phyloP scores from a whole-genome alignment of 2,888 invertebrate species.

The Keiferia lycopersicella region DNA sequence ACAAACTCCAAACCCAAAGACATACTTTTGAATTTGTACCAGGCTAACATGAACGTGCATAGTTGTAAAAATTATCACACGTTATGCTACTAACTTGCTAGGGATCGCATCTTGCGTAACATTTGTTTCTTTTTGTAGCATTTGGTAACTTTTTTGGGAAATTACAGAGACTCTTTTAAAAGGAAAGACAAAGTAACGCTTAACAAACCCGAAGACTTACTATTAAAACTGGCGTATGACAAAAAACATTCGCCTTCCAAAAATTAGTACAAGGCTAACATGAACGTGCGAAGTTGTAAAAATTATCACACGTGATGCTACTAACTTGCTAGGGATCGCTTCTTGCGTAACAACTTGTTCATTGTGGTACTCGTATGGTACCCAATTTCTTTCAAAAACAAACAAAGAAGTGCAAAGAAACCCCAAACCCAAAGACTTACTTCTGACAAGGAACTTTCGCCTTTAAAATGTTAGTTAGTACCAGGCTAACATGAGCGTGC shows the following conservation, averaged over 20 bases:
- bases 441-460: neutral
- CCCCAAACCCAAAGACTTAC: neutral
- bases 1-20: neutral
- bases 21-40: neutral
- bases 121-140: too few species aligned
- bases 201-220: too few species aligned
- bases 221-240: too few species aligned
- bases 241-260: neutral
- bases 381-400: too few species aligned
- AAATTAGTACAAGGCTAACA: slow-evolving; percentile 6
- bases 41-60: neutral
- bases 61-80: neutral
- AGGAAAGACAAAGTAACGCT: neutral
- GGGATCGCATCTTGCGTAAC: neutral
- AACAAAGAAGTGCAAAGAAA: too few species aligned
- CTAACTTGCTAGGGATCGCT: too few species aligned
- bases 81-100: neutral
- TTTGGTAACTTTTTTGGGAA: too few species aligned
- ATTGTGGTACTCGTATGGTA: neutral
- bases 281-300: slow-evolving; percentile 31
- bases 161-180: neutral
- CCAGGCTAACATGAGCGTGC: slow-evolving; percentile 20
- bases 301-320: slow-evolving; percentile 35
- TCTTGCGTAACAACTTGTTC: neutral
- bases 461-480: neutral